phyloP scores from a whole-genome alignment of 1,140 invertebrate genomes.

The Riptortus pedestris region DNA sequence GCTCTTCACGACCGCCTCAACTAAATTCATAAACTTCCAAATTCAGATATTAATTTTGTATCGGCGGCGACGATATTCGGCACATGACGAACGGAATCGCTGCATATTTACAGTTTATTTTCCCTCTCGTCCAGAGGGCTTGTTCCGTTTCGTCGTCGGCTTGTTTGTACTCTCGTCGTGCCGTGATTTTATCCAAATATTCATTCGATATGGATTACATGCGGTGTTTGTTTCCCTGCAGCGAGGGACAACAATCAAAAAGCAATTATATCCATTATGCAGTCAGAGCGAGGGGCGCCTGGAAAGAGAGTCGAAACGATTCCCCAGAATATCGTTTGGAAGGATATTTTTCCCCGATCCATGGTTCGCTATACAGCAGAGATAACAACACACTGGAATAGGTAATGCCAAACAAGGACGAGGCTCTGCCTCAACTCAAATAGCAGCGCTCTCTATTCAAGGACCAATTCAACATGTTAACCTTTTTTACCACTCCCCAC shows the following conservation, averaged over 20 bases:
- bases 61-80: too few species aligned
- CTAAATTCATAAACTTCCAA: constrained; percentile 4
- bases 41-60: background rate
- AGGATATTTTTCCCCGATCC: constrained; percentile 1
- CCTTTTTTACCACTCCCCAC: too few species aligned
- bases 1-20: constrained; percentile 2
- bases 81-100: too few species aligned
- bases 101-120: constrained; percentile 16
- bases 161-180: background rate
- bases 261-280: constrained; percentile 25
- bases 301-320: too few species aligned
- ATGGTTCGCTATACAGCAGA: constrained; percentile 4
- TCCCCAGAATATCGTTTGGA: too few species aligned
- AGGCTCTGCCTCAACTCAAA: too few species aligned
- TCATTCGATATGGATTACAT: constrained; percentile 25
- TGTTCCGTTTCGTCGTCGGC: too few species aligned
- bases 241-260: constrained; percentile 15
- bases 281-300: constrained; percentile 10
- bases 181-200: constrained; percentile 24
- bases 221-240: background rate
- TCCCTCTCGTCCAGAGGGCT: background rate
- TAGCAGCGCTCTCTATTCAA: too few species aligned
- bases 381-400: constrained; percentile 21
- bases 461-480: too few species aligned
- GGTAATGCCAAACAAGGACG: background rate